Evolutionary conservation across 2,797 vertebrate genomes (phyloP).

Genomic region (Selene dorsalis): DNA sequence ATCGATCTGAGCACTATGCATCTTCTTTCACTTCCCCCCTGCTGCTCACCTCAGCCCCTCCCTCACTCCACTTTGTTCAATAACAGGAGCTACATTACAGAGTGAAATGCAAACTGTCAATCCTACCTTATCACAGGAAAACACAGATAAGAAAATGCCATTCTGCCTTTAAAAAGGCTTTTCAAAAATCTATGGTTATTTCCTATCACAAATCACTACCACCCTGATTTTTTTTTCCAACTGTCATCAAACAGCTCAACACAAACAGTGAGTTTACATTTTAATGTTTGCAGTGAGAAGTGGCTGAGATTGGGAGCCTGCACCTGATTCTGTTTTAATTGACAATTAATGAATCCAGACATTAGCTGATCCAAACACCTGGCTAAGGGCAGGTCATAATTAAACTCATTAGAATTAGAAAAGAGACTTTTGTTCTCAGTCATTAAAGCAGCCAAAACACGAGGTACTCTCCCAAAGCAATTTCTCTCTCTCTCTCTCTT

Average conservation of each 20-base stretch:
- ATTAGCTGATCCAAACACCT: constrained; percentile 72
- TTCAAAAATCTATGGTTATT: constrained; percentile 46
- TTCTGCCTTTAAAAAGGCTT: constrained; percentile 25
- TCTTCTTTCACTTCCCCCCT: constrained; percentile 19
- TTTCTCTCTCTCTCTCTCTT: constrained; percentile 42
- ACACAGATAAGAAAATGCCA: constrained; percentile 45
- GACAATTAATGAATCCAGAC: constrained; percentile 75
- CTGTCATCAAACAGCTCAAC: constrained; percentile 21
- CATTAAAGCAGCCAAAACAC: constrained; percentile 65
- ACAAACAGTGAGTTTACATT: constrained; percentile 47
- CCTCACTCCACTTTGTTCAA: constrained; percentile 5
- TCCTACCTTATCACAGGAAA: constrained; percentile 41
- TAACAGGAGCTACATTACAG: constrained; percentile 26
- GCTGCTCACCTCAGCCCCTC: constrained; percentile 10
- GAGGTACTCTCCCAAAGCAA: constrained; percentile 47
- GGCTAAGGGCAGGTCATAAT: constrained; percentile 68
- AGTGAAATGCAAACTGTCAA: constrained; percentile 48
- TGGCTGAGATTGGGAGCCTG: constrained; percentile 37
- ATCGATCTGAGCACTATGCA: constrained; percentile 47
- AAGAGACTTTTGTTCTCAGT: constrained; percentile 69
- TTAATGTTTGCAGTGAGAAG: constrained; percentile 36
- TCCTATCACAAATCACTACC: constrained; percentile 23
- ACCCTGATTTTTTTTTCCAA: constrained; percentile 1
- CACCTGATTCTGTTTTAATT: constrained; percentile 68
- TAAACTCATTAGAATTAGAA: constrained; percentile 78